A percentile compares a stretch with the other conserved stretches of the same genome.
Evolutionary conservation across 1,140 invertebrate species (phyloP).

Genomic region (Zaprionus inermis): DNA sequence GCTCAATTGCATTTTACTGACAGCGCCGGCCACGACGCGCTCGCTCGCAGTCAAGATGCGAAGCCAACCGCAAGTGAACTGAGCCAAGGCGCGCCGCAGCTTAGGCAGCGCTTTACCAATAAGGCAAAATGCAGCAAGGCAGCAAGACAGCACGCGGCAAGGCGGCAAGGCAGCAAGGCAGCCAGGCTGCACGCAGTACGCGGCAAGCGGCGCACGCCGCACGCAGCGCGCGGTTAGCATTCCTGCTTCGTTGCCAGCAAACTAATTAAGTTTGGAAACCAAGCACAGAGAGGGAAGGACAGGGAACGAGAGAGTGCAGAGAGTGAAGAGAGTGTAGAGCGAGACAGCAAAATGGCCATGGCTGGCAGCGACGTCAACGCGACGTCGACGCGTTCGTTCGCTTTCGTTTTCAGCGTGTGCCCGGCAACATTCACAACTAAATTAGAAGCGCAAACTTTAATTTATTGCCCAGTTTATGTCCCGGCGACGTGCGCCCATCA

Average conservation of each 20-base stretch:
- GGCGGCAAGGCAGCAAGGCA: neutral
- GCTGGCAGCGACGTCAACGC: neutral
- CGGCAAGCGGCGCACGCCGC: slow-evolving; percentile 30
- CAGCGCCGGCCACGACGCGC: neutral
- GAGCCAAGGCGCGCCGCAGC: slow-evolving; percentile 25
- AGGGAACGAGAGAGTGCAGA: neutral
- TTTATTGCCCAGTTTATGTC: slow-evolving; percentile 5
- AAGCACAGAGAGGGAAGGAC: slow-evolving; percentile 40
- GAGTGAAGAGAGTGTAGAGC: neutral
- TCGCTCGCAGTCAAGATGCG: neutral
- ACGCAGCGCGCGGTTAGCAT: slow-evolving; percentile 26
- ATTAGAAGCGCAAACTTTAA: slow-evolving; percentile 5
- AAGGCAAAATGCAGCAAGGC: slow-evolving; percentile 32
- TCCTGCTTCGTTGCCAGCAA: slow-evolving; percentile 51
- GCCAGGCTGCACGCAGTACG: neutral
- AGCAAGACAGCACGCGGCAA: neutral
- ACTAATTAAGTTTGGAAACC: slow-evolving; percentile 71
- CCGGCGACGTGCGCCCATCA: slow-evolving; percentile 3
- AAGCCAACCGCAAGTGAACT: slow-evolving; percentile 42
- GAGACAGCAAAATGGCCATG: neutral
- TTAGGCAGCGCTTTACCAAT: slow-evolving; percentile 59
- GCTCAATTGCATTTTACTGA: neutral
- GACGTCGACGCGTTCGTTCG: neutral
- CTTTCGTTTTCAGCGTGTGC: neutral
- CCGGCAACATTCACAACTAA: slow-evolving; percentile 2